Evolutionary conservation across 2,797 vertebrate genomes (phyloP), one percentile per base, ranked within the genome.

Genomic region (Girardinus metallicus): DNA sequence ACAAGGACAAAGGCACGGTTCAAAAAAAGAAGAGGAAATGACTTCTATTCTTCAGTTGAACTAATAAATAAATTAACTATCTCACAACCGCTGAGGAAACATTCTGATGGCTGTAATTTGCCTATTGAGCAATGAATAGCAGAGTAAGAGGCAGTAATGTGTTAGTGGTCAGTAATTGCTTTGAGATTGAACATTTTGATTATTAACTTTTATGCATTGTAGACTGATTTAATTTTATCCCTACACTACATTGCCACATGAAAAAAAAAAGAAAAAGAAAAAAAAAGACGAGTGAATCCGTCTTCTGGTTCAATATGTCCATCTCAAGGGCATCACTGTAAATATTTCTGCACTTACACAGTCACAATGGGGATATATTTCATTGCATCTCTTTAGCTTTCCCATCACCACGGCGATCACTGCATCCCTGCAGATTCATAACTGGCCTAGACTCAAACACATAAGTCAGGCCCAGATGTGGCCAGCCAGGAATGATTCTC

Each of bases 371-470:
- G 88, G 83, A 91, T 73, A 88, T 92, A 93, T 90, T 83, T 92
- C 89, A 91, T 66, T n/a, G 77, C 87, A 80, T 85, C 87, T 78
- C 81, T 86, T 86, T 87, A 55, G 80, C 82, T 90, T 92, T 89
- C 89, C 89, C 89, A 86, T 80, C 57, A 84, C 85, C 72, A 23
- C 5, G 2, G 86, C 91, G 83, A 91, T 91, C 90, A 88, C 10
- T 26, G 85, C 85, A 85, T 91, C 89, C 89, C 90, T 71, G 87
- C 86, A 92, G 91, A 93, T 91, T 89, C 80, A 92, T 93, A 92
- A 93, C 85, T 43, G 83, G 73, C 77, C 80, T 53, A 29, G 31
- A 62, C 78, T 92, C 88, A 93, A 92, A 92, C 92, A 82, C 83
- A 18, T 53, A 16, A 44, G 86, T 82, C 77, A 1, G 53, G 62